A percentile compares a stretch with the other conserved stretches of the same genome.
These are phyloP conservation scores for Penaeus chinensis DNA, from an alignment of 1,140 invertebrate genomes.

Conservation along the genomic window DNA sequence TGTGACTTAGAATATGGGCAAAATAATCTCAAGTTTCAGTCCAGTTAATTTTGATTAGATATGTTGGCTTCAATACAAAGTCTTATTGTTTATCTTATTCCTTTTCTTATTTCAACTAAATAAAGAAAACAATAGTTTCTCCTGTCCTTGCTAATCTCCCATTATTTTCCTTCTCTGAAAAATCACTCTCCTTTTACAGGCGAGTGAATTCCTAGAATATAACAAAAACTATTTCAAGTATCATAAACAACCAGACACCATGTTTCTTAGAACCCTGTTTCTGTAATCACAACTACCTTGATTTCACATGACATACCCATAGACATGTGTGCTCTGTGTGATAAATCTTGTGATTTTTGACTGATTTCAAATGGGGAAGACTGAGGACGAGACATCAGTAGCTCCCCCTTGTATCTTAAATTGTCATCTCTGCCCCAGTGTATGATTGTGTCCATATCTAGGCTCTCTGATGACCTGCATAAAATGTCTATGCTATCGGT, in stretches of 20 bases:
- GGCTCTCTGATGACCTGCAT: not conserved
- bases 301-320: constrained; percentile 17
- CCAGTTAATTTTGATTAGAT: too few relatives aligned
- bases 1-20: too few relatives aligned
- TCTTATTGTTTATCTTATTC: too few relatives aligned
- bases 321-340: not conserved
- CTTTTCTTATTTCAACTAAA: too few relatives aligned
- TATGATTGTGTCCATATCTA: constrained; percentile 7
- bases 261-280: not conserved
- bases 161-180: too few relatives aligned
- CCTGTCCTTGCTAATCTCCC: too few relatives aligned
- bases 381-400: not conserved
- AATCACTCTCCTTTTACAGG: too few relatives aligned
- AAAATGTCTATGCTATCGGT: constrained; percentile 24
- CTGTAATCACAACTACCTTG: not conserved
- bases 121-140: too few relatives aligned
- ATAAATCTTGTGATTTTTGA: not conserved
- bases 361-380: not conserved
- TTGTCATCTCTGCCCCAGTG: not conserved
- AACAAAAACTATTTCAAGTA: too few relatives aligned
- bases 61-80: too few relatives aligned
- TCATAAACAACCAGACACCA: not conserved
- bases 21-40: too few relatives aligned
- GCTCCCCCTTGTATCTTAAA: not conserved
- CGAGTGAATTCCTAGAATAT: not conserved